Base-by-base conservation (phyloP, 1,140 invertebrate genomes). In the Dendrolimus punctatus region DNA sequence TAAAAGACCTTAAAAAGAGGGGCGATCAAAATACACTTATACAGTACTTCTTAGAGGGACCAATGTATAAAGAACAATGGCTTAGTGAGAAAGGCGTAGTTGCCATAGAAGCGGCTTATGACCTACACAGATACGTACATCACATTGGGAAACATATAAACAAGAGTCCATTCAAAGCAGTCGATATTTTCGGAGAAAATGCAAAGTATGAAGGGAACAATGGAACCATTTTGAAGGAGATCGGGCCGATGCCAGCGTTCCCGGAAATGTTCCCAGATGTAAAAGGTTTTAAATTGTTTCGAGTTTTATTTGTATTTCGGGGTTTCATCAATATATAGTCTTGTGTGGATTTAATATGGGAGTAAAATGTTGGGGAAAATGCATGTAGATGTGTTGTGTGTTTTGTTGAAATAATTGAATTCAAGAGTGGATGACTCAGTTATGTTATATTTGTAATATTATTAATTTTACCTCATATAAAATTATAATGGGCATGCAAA, bases 11-110 rank as follows among this genome's bases (percentile, higher is more conserved):
- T 40, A 79, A 82, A 62, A 61, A 60, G 38, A 51, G 67, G 8
- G 66, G 76, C 6, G 77, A 82, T 42, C 76, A 67, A 54, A 71
- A 76, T 49, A 71, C 77, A 5, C 51, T 85, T 4, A 76, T 85
- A 8, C 66, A 82, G 57, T 76, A 82, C 49, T 83, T 83, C 45
- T 58, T 85, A 4, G 76, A 83, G 7, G 70, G 70, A 6, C 62
- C 73, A 2, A 61, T 74, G 50, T 77, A 75, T 23, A 74, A 63
- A 8, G 69, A 72, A 5, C 59, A 73, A 38, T 74, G 64, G 58
- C 53, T 72, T 8, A 63, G 58, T 38, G 64, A 68, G 8, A 64
- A 58, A 40, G 74, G 73, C 38, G 66, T 79, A 0, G 57, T 64
- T 36, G 65, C 62, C 0, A 52, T 83, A 8, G 76, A 83, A 6